Conservation (phyloP, 2,797 vertebrate genomes). For the Decapterus maruadsi region DNA sequence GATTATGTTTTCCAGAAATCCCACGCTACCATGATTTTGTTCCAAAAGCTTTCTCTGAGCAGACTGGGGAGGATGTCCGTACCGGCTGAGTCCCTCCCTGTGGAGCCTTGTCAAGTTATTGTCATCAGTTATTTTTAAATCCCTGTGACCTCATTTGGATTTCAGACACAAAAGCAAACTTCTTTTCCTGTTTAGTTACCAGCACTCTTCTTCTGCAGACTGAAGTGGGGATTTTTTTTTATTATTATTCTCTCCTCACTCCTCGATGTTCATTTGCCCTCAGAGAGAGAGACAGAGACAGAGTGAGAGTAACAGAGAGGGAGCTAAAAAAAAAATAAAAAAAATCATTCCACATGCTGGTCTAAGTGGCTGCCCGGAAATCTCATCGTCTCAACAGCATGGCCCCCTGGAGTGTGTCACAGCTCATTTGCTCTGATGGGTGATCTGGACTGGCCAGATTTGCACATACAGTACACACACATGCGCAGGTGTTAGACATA, state of each 20-base stretch:
- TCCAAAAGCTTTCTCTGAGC: slow-evolving; percentile 43
- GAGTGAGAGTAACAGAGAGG: not conserved
- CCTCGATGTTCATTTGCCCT: slow-evolving; percentile 15
- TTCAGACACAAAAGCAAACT: slow-evolving; percentile 48
- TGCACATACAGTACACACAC: not conserved
- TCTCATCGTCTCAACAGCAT: not conserved
- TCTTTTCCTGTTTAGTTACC: slow-evolving; percentile 45
- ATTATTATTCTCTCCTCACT: not conserved
- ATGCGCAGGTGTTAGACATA: not conserved
- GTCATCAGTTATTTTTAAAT: slow-evolving; percentile 69
- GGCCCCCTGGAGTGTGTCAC: slow-evolving; percentile 23
- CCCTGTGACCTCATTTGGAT: slow-evolving; percentile 63
- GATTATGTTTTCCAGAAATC: slow-evolving; percentile 60
- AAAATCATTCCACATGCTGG: slow-evolving; percentile 37
- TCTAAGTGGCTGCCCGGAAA: slow-evolving; percentile 32
- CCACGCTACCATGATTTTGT: slow-evolving; percentile 53
- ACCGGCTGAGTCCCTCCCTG: slow-evolving; percentile 44
- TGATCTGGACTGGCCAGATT: slow-evolving; percentile 12
- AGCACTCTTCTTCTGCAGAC: slow-evolving; percentile 6
- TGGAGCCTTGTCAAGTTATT: slow-evolving; percentile 68
- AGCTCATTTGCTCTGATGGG: slow-evolving; percentile 37
- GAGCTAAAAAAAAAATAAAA: not conserved
- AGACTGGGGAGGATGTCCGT: slow-evolving; percentile 49
- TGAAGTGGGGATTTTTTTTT: not conserved
- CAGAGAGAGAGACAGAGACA: not conserved